phyloP scores from a whole-genome alignment of 2,888 invertebrate species.

The Troides helena region DNA sequence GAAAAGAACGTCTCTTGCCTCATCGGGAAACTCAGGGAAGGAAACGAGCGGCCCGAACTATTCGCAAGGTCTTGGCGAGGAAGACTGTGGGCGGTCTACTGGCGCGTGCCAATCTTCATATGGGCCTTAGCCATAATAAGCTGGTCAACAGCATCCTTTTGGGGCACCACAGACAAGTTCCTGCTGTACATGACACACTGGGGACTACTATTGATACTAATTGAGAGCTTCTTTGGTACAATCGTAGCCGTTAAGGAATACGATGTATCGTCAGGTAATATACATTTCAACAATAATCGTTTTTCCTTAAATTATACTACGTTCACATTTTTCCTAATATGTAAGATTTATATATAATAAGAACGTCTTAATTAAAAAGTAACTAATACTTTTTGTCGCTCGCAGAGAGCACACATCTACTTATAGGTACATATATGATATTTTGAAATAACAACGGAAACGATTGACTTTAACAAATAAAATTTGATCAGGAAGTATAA shows the following conservation, averaged over 20 bases:
- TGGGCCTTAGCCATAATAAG: conserved; percentile 55
- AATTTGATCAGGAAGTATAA: neutral
- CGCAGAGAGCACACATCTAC: neutral
- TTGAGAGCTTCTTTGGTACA: conserved; percentile 64
- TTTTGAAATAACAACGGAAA: neutral
- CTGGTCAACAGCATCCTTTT: conserved; percentile 61
- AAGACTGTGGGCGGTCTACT: conserved; percentile 58
- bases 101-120: conserved; percentile 65
- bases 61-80: conserved; percentile 57
- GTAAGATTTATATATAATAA: neutral
- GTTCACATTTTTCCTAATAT: too few species aligned
- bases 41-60: conserved; percentile 50
- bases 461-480: neutral
- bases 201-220: conserved; percentile 67
- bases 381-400: neutral
- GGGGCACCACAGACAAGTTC: conserved; percentile 70
- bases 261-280: neutral
- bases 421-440: neutral
- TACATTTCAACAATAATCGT: too few species aligned
- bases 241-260: conserved; percentile 51
- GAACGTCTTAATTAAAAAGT: neutral
- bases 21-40: conserved; percentile 51
- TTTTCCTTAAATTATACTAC: too few species aligned
- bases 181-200: conserved; percentile 80
- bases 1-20: conserved; percentile 53